A percentile compares a stretch with the other conserved stretches of the same genome.
Conservation (phyloP, 2,888 invertebrate species). For the Venustoraphidia nigricollis region DNA sequence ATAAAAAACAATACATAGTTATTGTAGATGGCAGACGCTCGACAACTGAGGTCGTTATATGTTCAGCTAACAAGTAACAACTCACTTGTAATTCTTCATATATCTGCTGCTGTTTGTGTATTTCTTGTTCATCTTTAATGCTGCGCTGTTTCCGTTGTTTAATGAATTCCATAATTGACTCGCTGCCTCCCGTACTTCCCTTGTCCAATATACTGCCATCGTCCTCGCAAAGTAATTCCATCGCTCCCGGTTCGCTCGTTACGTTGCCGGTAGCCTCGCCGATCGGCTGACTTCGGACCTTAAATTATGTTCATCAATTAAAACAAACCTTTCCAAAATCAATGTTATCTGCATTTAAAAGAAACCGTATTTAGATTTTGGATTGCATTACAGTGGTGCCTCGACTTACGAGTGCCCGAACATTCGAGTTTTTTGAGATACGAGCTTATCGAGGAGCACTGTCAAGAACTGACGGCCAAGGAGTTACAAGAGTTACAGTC, state of each 20-base stretch:
- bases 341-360: no score
- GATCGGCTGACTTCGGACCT: conserved; percentile 31
- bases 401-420: no score
- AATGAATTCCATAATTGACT: conserved; percentile 24
- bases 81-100: conserved; percentile 44
- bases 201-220: conserved; percentile 32
- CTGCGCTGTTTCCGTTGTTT: conserved; percentile 22
- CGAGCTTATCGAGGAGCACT: no score
- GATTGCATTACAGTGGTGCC: no score
- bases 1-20: no score
- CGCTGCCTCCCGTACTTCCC: conserved; percentile 25
- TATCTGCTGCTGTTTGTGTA: conserved; percentile 53
- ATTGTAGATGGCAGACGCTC: conserved; percentile 12
- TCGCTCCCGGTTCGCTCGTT: conserved; percentile 21
- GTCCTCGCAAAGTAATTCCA: conserved; percentile 30
- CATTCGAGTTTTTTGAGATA: no score
- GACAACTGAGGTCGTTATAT: conserved; percentile 13
- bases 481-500: no score
- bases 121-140: conserved; percentile 28
- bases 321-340: no score
- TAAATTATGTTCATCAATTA: conserved; percentile 19
- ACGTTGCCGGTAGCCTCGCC: conserved; percentile 24
- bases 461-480: no score
- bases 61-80: conserved; percentile 10
- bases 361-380: no score